Base-by-base conservation (phyloP, 2,888 invertebrate genomes). In the Dynastes hyllus region DNA sequence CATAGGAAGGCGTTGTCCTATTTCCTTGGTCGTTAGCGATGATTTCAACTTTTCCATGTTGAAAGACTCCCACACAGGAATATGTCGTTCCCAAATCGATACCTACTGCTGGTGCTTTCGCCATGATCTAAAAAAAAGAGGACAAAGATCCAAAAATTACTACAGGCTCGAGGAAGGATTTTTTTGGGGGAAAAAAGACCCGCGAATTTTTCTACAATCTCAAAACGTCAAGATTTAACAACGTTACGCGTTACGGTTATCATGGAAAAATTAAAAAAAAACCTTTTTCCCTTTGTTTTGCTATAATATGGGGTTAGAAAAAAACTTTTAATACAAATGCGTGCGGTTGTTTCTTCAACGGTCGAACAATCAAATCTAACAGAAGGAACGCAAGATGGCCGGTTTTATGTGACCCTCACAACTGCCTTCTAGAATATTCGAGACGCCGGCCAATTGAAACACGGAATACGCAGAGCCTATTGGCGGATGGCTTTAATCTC, bases 71-170 rank as follows among this genome's bases (percentile, higher is more conserved):
- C 84, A 97, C 97, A 87, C 96, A 97, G 77, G 97, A 97, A 90
- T 97, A 98, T 82, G 97, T 98, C 84, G 97, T 98, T 84, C 98
- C 98, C 90, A 98, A 92, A 92, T 98, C 98, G 90, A 98, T 98
- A 92, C 98, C 98, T 88, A 97, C 94, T 89, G 96, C 96, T 87
- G 95, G 96, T 92, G 95, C 93, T 90, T 94, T 94, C 75, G 91
- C 91, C 91, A 91, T 53, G 53, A 16, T 92, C 92, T 92, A 87
- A 2, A 88, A 83, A 80, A 77, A 75, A 73, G 9, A 37, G 5
- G 5, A 37, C 61, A 22, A 6, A 50, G 55, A 77, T 71, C 45
- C 1, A 45, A 58, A 70, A 5, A 63, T 50, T 55, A 78, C 61
- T 51, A 73, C 9, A 37, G 27, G 76, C 77, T 22, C 61, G 22